phyloP scores from a whole-genome alignment of 2,113 vertebrate species.

The Junco hyemalis region DNA sequence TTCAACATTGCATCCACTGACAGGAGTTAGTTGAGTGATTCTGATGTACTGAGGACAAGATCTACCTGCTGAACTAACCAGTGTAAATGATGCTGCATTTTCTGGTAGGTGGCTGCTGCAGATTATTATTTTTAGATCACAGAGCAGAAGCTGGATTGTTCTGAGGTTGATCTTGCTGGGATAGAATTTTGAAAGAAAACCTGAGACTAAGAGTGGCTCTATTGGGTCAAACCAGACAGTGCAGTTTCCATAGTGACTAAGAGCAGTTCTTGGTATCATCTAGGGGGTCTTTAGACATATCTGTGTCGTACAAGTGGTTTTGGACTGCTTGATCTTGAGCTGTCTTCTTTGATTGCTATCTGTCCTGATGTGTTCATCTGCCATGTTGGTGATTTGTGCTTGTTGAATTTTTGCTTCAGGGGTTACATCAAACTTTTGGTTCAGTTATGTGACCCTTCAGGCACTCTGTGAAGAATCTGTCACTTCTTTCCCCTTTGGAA shows the following conservation, averaged over 20 bases:
- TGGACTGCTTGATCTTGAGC: not conserved
- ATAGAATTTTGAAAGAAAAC: not conserved
- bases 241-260: not conserved
- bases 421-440: not conserved
- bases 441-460: not conserved
- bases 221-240: not conserved
- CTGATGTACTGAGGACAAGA: not conserved
- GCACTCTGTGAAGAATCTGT: not conserved
- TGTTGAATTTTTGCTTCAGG: not conserved
- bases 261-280: not conserved
- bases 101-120: not conserved
- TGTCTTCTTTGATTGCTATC: not conserved
- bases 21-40: not conserved
- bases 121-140: not conserved
- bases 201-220: not conserved
- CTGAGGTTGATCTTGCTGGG: not conserved
- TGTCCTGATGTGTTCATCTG: not conserved
- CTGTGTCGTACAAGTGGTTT: not conserved
- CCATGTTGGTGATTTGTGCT: rapidly evolving
- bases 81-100: not conserved
- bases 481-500: not conserved
- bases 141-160: not conserved
- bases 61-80: not conserved
- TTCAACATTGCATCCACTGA: not conserved
- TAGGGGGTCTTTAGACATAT: not conserved